phyloP scores from a whole-genome alignment of 2,113 vertebrate species.

The Calidris pygmaea region DNA sequence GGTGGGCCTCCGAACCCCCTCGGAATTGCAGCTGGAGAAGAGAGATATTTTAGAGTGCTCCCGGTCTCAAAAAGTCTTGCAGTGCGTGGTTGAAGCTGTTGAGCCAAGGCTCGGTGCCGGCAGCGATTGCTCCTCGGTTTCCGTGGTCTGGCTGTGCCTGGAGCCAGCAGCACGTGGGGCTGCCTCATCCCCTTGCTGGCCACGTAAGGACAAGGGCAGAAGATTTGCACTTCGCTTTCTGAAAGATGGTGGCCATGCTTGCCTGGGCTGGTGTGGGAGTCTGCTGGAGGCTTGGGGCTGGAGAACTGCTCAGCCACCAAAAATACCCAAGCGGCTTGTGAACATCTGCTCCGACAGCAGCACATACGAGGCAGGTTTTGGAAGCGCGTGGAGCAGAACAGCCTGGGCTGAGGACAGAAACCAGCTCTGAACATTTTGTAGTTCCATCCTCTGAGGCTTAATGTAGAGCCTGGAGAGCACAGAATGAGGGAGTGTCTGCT shows the following conservation, averaged over 20 bases:
- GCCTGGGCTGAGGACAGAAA: neutral
- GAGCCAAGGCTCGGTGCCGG: neutral
- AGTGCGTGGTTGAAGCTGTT: rapidly evolving
- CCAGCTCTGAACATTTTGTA: neutral
- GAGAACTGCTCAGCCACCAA: neutral
- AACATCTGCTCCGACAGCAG: neutral
- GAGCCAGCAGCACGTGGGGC: rapidly evolving
- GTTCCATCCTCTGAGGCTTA: neutral
- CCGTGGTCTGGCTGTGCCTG: rapidly evolving
- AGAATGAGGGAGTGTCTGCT: neutral
- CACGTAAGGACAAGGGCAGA: rapidly evolving
- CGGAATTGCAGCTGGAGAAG: neutral
- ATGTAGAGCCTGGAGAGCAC: neutral
- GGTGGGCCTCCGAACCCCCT: neutral
- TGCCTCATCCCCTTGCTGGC: neutral
- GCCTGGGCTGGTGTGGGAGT: neutral
- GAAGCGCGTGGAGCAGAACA: rapidly evolving
- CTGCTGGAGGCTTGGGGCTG: neutral
- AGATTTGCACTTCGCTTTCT: rapidly evolving
- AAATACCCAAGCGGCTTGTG: rapidly evolving
- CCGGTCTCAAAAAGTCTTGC: rapidly evolving
- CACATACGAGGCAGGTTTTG: neutral
- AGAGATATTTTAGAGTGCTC: rapidly evolving
- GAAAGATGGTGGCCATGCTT: rapidly evolving
- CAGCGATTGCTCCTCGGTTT: rapidly evolving